A percentile compares a stretch with the other conserved stretches of the same genome.
phyloP scores from a whole-genome alignment of 2,888 invertebrate genomes.

The Heteropelma amictum region DNA sequence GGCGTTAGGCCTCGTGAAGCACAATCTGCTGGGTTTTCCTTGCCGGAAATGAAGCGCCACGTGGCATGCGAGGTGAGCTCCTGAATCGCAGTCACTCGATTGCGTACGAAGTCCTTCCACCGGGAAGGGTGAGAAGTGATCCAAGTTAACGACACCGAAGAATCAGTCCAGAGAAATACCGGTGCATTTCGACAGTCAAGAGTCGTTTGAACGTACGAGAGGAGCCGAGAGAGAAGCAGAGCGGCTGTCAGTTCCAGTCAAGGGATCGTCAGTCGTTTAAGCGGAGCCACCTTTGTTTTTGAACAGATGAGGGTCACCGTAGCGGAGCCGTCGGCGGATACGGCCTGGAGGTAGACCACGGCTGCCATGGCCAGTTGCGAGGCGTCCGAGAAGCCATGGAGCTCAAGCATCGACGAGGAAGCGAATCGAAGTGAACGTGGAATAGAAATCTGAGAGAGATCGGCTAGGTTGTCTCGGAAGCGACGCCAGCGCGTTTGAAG shows the following conservation, averaged over 20 bases:
- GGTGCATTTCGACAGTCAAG: neutral
- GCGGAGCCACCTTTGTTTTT: conserved; percentile 46
- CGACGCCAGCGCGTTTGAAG: no score
- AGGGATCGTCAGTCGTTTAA: conserved; percentile 57
- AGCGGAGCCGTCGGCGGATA: neutral
- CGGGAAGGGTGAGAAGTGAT: neutral
- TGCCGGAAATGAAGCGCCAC: neutral
- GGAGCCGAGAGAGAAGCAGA: conserved; percentile 37
- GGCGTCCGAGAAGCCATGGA: conserved; percentile 46
- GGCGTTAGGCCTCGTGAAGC: neutral
- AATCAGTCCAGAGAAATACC: neutral
- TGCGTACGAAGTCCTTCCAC: neutral
- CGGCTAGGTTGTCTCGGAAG: no score
- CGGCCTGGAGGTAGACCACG: conserved; percentile 6
- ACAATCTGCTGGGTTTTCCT: conserved; percentile 1
- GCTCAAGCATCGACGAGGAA: neutral
- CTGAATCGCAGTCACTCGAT: neutral
- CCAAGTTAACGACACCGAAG: neutral
- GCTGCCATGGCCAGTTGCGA: conserved; percentile 29
- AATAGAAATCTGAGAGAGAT: neutral
- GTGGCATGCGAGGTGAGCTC: neutral
- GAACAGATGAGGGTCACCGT: conserved; percentile 10
- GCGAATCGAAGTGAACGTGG: conserved; percentile 21
- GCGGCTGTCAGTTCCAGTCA: conserved; percentile 62
- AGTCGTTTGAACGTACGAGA: neutral